Evolutionary conservation across 2,113 vertebrate genomes (phyloP).

Genomic region (Calyptomena viridis): DNA sequence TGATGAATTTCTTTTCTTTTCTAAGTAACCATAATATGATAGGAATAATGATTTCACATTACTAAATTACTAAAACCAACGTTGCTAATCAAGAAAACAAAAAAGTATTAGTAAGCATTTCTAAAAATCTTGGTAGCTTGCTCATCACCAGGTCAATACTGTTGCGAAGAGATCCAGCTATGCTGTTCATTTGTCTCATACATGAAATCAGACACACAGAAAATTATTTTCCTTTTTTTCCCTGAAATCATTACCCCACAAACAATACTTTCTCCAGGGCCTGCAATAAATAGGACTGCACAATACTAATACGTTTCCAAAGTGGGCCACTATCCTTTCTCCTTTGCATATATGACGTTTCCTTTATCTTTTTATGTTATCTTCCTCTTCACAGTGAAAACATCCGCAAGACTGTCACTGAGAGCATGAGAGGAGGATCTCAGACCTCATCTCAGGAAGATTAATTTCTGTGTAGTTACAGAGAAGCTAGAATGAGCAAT

Average conservation of each 20-base stretch:
- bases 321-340: not conserved
- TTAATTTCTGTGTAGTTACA: not conserved
- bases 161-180: not conserved
- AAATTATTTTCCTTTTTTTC: not conserved
- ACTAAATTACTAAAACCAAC: not conserved
- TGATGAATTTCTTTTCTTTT: not conserved
- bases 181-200: not conserved
- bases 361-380: not conserved
- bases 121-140: not conserved
- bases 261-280: not conserved
- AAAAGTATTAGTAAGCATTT: not conserved
- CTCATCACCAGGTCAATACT: not conserved
- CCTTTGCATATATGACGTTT: not conserved
- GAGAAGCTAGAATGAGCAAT: not conserved
- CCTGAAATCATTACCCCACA: not conserved
- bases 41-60: not conserved
- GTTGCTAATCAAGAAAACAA: not conserved
- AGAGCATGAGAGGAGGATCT: not conserved
- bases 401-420: not conserved
- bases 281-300: not conserved
- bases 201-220: not conserved
- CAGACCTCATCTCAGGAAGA: not conserved
- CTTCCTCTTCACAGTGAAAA: not conserved
- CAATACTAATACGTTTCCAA: not conserved
- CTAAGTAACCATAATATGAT: not conserved